These are phyloP conservation scores for Pituophis catenifer DNA, from an alignment of 2,113 vertebrate species.

Conservation along the genomic window DNA sequence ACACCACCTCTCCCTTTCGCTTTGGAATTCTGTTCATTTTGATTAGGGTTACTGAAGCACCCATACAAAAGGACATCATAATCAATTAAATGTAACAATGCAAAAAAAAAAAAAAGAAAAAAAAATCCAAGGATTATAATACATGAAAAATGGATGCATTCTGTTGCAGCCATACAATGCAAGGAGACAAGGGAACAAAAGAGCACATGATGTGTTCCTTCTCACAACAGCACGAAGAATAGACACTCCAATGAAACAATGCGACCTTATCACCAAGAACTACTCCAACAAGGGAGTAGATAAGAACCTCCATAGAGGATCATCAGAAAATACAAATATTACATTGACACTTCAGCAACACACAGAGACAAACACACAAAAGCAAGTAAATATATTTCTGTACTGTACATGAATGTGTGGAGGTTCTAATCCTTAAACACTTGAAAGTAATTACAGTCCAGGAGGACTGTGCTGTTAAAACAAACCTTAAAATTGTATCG, in stretches of 20 bases:
- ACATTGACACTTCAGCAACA: no score
- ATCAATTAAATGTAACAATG: slow-evolving; percentile 1
- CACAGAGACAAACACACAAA: neutral
- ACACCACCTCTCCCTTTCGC: neutral
- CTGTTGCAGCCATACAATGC: neutral
- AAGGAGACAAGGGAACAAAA: neutral
- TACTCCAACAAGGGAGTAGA: neutral
- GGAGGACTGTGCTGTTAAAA: neutral
- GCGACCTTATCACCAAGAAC: neutral
- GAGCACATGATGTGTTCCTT: no score
- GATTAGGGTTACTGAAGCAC: neutral
- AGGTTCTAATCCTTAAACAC: neutral
- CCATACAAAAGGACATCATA: slow-evolving; percentile 1
- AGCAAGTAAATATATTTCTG: neutral
- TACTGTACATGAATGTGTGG: neutral
- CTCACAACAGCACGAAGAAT: neutral
- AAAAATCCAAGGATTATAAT: neutral
- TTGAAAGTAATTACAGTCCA: neutral
- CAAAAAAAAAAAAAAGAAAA: neutral
- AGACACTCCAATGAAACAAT: neutral
- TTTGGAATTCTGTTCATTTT: neutral
- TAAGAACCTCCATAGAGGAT: neutral
- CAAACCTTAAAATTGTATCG: neutral
- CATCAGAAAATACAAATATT: neutral
- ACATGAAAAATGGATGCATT: neutral